Base-by-base conservation (phyloP, 1,140 invertebrate species). In the Antheraea mylitta region DNA sequence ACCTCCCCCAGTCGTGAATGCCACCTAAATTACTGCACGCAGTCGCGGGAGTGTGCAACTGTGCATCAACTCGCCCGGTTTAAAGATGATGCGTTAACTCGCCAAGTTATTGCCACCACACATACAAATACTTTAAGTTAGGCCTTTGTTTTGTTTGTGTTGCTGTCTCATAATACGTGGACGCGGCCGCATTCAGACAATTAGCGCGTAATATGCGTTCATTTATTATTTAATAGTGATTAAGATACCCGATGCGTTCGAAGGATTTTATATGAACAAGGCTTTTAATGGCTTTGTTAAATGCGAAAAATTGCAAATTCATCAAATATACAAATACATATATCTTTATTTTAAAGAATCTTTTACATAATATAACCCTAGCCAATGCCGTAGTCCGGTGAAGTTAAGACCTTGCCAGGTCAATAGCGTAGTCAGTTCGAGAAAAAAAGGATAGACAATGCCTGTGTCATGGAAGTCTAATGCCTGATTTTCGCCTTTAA, bases 11-110 rank as follows among this genome's bases (percentile, higher is more conserved):
- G 73, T 76, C 70, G 75, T 69, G 77, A 79, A 71, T 76, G 78
- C 78, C 72, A 74, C 79, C 73, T 81, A 74, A 85, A 83, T 87
- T 85, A 81, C 77, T 60, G 59, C 45, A 63, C 61, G 37, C 61
- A 36, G 61, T 63, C 45, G 45, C 45, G 45, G 45, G 45, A 53
- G 61, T 36, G 61, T 63, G 61, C 19, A 53, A 53, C 45, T 53
- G 64, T 64, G 63, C 37, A 63, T 22, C 18, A 48, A 65, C 70
- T 58, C 45, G 16, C 45, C 38, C 45, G 65, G 67, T 61, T 64
- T 53, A 61, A 37, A 65, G 64, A 53, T 53, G 64, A 65, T 38
- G 64, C 64, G 64, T 38, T 65, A 65, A 65, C 64, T 65, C 38
- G 64, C 64, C 45, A 38, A 65, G 10, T 48, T 48, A 65, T 38